Conservation (phyloP, 1,140 invertebrate species). For the Anoplolepis gracilipes region DNA sequence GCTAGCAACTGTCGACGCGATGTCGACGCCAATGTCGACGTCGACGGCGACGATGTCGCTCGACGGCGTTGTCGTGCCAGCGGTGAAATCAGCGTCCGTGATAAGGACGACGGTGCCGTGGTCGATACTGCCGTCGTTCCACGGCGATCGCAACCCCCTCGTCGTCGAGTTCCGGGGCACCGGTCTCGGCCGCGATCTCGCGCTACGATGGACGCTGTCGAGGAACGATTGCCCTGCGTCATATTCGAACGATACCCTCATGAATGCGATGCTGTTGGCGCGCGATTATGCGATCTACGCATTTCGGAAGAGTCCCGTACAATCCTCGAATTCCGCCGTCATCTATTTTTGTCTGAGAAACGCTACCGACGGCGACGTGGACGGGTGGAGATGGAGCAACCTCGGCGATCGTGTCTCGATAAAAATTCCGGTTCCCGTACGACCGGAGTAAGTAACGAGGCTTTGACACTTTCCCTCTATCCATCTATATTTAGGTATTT, state of each 20-base stretch:
- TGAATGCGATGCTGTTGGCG: constrained; percentile 55
- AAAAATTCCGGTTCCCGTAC: constrained; percentile 30
- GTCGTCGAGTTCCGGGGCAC: constrained; percentile 69
- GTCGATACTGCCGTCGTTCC: neutral
- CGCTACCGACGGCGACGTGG: constrained; percentile 41
- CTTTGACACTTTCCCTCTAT: neutral
- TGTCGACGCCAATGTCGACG: constrained; percentile 39
- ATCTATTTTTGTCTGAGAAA: constrained; percentile 80
- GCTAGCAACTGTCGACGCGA: constrained; percentile 68
- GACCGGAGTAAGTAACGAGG: constrained; percentile 57
- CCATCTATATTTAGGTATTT: neutral
- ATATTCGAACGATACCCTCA: constrained; percentile 58
- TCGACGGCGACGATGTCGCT: neutral
- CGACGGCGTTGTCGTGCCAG: neutral
- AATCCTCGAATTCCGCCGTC: constrained; percentile 76
- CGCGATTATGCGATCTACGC: constrained; percentile 70
- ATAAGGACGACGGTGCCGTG: neutral
- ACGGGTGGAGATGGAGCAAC: constrained; percentile 72
- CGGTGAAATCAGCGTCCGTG: constrained; percentile 64
- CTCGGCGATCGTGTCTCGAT: constrained; percentile 76
- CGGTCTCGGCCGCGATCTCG: constrained; percentile 66
- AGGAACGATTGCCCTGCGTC: constrained; percentile 43
- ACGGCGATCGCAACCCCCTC: neutral
- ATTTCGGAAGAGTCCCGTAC: constrained; percentile 64
- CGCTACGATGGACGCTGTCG: constrained; percentile 72